A percentile compares a stretch with the other conserved stretches of the same genome.
phyloP scores from a whole-genome alignment of 1,140 invertebrate species.

The Drosophila persimilis region DNA sequence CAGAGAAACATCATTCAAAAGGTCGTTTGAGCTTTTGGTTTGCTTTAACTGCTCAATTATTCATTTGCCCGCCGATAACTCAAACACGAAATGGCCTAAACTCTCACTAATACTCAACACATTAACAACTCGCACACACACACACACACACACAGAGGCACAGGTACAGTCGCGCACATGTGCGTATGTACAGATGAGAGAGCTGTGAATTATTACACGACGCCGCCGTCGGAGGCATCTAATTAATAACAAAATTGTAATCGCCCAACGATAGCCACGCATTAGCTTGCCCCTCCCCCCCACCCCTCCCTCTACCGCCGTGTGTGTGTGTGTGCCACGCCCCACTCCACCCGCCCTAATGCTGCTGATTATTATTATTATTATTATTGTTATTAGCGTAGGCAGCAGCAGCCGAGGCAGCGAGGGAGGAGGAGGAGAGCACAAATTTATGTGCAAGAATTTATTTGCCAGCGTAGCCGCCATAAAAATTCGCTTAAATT shows the following conservation, averaged over 20 bases:
- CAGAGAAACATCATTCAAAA: slow-evolving; percentile 9
- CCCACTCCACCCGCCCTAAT: slow-evolving; percentile 31
- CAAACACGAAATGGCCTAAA: neutral
- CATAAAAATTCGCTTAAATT: slow-evolving; percentile 69
- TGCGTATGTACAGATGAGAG: neutral
- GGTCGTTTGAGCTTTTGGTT: slow-evolving; percentile 4
- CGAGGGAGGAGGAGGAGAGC: neutral
- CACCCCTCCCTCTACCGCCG: neutral
- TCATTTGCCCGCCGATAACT: neutral
- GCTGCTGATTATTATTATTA: slow-evolving; percentile 66
- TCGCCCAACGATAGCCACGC: slow-evolving; percentile 65
- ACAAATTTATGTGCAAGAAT: slow-evolving; percentile 70
- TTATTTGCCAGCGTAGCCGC: slow-evolving; percentile 54
- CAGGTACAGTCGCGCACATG: slow-evolving; percentile 1
- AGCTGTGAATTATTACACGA: slow-evolving; percentile 69
- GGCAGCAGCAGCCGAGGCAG: too few relatives aligned
- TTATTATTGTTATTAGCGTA: slow-evolving; percentile 77
- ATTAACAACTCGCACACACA: slow-evolving; percentile 56
- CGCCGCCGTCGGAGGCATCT: slow-evolving; percentile 43
- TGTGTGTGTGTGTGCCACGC: slow-evolving; percentile 16
- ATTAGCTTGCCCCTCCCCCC: slow-evolving; percentile 21
- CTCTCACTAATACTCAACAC: slow-evolving; percentile 61
- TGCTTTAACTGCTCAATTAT: slow-evolving; percentile 31
- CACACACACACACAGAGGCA: slow-evolving; percentile 8
- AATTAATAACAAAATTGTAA: slow-evolving; percentile 79